These are phyloP conservation scores for Muntiacus muntjak DNA, from an alignment of 2,113 vertebrate genomes.

Conservation along the genomic window DNA sequence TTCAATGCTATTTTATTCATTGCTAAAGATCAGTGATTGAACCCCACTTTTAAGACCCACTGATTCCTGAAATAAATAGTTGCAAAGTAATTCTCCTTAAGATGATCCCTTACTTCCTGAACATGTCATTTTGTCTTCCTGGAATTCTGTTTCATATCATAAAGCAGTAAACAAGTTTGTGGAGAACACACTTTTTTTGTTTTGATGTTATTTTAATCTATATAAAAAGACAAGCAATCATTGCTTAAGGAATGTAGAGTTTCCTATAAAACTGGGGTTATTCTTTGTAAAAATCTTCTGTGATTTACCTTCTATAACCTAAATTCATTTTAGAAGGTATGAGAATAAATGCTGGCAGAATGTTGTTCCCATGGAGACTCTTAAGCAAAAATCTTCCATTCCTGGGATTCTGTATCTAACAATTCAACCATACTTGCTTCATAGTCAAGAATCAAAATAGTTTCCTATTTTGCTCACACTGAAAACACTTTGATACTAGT, in stretches of 20 bases:
- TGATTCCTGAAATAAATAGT: background rate
- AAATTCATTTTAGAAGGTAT: background rate
- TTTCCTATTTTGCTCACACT: conserved; percentile 22
- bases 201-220: conserved; percentile 27
- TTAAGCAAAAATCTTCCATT: conserved; percentile 15
- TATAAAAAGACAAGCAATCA: background rate
- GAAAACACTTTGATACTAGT: background rate
- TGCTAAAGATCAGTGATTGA: background rate
- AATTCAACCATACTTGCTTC: conserved; percentile 12
- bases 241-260: background rate
- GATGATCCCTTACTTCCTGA: background rate
- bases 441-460: background rate
- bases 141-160: background rate
- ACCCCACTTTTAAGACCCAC: background rate
- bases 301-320: background rate
- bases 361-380: conserved; percentile 28
- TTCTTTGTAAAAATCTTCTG: conserved; percentile 2
- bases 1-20: background rate
- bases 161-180: conserved; percentile 27
- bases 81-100: conserved; percentile 21
- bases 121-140: background rate
- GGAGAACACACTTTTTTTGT: background rate
- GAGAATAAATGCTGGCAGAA: conserved; percentile 14
- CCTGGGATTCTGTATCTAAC: background rate
- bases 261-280: background rate